Evolutionary conservation across 2,888 invertebrate genomes (phyloP), one percentile per base, ranked within the genome.

Genomic region (Lepidochrysops patricia): DNA sequence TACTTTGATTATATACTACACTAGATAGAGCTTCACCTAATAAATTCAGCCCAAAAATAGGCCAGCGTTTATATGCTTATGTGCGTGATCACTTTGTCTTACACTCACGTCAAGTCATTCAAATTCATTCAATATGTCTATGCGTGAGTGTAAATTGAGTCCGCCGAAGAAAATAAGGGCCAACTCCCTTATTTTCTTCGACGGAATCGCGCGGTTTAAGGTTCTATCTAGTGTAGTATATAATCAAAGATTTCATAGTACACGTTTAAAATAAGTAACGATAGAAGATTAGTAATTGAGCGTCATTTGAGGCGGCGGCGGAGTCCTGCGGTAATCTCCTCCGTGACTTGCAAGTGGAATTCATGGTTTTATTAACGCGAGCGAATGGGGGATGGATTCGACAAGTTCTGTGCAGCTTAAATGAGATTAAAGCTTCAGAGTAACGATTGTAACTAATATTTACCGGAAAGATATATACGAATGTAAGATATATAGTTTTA

Each of bases 261-360:
- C 19, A 43, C 12, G 15, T 43, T 32, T 62, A 54, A 57, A 61
- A 63, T 63, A 63, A 62, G 66, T 62, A 62, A 67, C 63, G 69
- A 62, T 64, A 57, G 63, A 58, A 66, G 65, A 70, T 67, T 66
- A 67, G 67, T 69, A 69, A 67, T 71, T 65, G 64, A 68, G 70
- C 70, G 70, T 67, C 67, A 67, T 69, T 68, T 67, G 65, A 68
- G 62, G 74, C 74, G 75, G 74, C 74, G 80, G 73, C 79, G 76
- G 75, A 71, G 70, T 70, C 77, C 73, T 76, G 77, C 76, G 77
- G 83, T 86, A 88, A 88, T 88, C 84, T 86, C 80, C 75, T 83
- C 80, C 87, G 87, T 88, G 87, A 88, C 87, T 85, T 84, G 87
- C 84, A 85, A 83, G 80, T 82, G 76, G 75, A 84, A 85, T 83